phyloP scores from a whole-genome alignment of 2,113 vertebrate species.

The Micromys minutus region DNA sequence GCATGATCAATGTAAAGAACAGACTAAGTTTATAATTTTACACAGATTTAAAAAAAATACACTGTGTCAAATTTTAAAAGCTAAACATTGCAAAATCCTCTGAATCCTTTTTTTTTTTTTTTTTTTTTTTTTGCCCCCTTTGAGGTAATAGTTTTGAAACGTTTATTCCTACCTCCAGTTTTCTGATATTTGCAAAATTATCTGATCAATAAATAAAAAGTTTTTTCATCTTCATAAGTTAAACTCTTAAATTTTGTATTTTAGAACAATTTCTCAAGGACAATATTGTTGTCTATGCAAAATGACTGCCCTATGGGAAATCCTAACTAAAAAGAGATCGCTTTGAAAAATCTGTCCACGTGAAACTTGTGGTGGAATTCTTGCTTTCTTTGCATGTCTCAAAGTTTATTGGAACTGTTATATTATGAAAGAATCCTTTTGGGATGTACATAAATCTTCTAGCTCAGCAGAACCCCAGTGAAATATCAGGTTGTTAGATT shows the following conservation, averaged over 20 bases:
- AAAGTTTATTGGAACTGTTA: constrained; percentile 73
- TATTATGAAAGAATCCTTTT: constrained; percentile 80
- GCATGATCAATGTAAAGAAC: neutral
- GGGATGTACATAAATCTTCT: constrained; percentile 80
- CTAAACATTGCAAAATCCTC: neutral
- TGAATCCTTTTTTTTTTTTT: constrained; percentile 45
- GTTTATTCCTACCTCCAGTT: neutral
- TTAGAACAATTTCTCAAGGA: constrained; percentile 60
- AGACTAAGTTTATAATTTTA: neutral
- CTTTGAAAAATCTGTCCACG: constrained; percentile 57
- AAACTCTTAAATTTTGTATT: constrained; percentile 18
- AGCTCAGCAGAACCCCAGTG: constrained; percentile 80
- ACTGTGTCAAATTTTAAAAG: neutral
- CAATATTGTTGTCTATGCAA: constrained; percentile 42
- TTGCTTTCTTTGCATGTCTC: constrained; percentile 65
- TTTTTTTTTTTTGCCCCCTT: too few relatives aligned
- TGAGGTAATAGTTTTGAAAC: neutral
- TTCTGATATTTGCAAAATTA: constrained; percentile 1
- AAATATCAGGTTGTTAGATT: constrained; percentile 78
- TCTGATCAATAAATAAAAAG: constrained; percentile 37
- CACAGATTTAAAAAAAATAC: neutral
- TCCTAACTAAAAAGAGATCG: constrained; percentile 52
- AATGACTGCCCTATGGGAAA: constrained; percentile 46
- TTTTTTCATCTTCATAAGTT: constrained; percentile 14
- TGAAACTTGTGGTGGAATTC: constrained; percentile 69